Evolutionary conservation across 2,888 invertebrate species (phyloP).

Genomic region (Pediacus dermestoides): DNA sequence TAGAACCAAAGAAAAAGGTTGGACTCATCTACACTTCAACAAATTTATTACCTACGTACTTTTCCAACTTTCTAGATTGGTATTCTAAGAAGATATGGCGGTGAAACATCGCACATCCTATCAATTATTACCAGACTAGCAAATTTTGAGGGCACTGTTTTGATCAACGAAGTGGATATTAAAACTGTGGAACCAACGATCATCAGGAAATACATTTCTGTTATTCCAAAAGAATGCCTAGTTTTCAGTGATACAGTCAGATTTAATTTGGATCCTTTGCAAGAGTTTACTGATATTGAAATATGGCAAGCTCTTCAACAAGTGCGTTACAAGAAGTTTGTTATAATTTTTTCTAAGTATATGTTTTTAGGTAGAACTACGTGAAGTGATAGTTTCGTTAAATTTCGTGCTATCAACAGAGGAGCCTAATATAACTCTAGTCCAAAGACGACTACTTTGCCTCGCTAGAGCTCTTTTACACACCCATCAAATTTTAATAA

Average conservation of each 20-base stretch:
- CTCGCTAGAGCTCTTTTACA: conserved; percentile 78
- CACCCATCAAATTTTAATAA: conserved; percentile 70
- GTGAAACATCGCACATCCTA: conserved; percentile 82
- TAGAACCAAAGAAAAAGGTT: conserved; percentile 64
- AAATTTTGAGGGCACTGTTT: conserved; percentile 68
- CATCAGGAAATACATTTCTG: conserved; percentile 75
- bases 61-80: too few species aligned
- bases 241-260: conserved; percentile 77
- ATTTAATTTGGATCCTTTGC: conserved; percentile 81
- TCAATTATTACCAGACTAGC: conserved; percentile 79
- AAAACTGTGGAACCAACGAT: conserved; percentile 70
- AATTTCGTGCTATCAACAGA: conserved; percentile 66
- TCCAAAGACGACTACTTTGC: conserved; percentile 81
- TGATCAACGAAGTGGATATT: conserved; percentile 71
- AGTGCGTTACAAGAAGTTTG: conserved; percentile 42
- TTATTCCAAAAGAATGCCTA: conserved; percentile 89
- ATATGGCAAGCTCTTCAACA: conserved; percentile 74
- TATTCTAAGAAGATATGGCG: conserved; percentile 84
- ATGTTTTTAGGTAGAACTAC: too few species aligned
- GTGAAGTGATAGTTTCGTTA: conserved; percentile 60
- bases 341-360: too few species aligned
- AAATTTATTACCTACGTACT: too few species aligned
- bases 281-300: conserved; percentile 64
- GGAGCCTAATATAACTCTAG: conserved; percentile 78
- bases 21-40: too few species aligned